Conservation (phyloP, 2,113 vertebrate species). For the Rhizomys pruinosus region DNA sequence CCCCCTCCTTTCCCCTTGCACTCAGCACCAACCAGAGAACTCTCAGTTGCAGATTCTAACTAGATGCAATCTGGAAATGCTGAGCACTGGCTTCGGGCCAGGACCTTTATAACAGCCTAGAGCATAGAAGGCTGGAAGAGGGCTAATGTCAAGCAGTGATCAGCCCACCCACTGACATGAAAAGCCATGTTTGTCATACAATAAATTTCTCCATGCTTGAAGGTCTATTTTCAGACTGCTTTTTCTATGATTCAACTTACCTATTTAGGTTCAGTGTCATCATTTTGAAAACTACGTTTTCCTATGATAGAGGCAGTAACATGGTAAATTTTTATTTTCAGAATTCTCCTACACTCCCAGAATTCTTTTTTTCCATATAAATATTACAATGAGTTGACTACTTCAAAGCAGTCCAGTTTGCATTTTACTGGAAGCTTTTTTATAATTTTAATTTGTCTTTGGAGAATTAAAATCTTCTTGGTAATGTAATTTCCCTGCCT, state of each 20-base stretch:
- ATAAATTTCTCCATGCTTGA: background rate
- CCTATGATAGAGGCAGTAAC: background rate
- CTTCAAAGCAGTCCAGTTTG: constrained; percentile 3
- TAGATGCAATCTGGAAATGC: background rate
- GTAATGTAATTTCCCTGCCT: background rate
- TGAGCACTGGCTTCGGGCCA: background rate
- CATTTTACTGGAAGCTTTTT: background rate
- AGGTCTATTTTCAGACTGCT: background rate
- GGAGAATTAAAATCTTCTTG: background rate
- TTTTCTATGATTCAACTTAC: background rate
- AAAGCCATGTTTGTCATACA: constrained; percentile 31
- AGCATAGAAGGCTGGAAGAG: background rate
- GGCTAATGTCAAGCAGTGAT: background rate
- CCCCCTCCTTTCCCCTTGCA: background rate
- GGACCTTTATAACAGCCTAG: background rate
- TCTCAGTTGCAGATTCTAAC: background rate
- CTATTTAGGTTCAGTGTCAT: background rate
- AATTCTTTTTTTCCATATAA: constrained; percentile 53
- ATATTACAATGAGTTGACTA: constrained; percentile 17
- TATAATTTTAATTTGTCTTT: constrained; percentile 11
- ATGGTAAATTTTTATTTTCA: constrained; percentile 21
- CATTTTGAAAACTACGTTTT: constrained; percentile 42
- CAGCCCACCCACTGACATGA: background rate
- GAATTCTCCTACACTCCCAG: constrained; percentile 43
- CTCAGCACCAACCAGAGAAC: background rate